These are phyloP conservation scores for Mesorhabditis spiculigera DNA, from an alignment of 2,888 invertebrate species.

Conservation along the genomic window DNA sequence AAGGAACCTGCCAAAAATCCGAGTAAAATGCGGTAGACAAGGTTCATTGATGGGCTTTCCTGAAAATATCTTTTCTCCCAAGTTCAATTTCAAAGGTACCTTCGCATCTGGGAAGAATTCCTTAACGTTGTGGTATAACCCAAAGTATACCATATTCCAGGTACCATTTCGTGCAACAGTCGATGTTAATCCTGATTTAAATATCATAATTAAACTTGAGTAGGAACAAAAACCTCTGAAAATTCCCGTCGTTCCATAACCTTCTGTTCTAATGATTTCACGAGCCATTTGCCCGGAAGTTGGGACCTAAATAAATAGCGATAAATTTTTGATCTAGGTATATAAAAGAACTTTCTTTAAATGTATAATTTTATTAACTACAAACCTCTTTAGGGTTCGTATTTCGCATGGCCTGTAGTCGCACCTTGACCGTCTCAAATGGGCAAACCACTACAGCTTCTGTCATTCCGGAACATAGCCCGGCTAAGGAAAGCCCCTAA, in stretches of 20 bases:
- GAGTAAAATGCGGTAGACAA: conserved; percentile 66
- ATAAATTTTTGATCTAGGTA: not conserved
- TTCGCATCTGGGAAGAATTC: conserved; percentile 62
- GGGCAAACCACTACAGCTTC: conserved; percentile 87
- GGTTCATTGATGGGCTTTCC: conserved; percentile 32
- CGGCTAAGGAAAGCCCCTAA: conserved; percentile 73
- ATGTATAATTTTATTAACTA: conserved; percentile 75
- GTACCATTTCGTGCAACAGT: conserved; percentile 83
- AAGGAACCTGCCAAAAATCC: conserved; percentile 83
- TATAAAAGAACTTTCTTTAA: conserved; percentile 71
- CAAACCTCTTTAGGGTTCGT: conserved; percentile 70
- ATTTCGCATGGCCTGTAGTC: conserved; percentile 32
- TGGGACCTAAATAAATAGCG: conserved; percentile 53
- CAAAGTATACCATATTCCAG: conserved; percentile 89
- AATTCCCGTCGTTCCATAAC: conserved; percentile 76
- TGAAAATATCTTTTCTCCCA: not conserved
- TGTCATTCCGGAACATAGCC: conserved; percentile 77
- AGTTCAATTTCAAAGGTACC: conserved; percentile 27
- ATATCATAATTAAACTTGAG: not conserved
- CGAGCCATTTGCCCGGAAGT: conserved; percentile 77
- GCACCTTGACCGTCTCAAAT: conserved; percentile 87
- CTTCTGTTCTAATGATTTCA: conserved; percentile 72
- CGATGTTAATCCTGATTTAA: conserved; percentile 73
- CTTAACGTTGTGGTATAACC: conserved; percentile 87
- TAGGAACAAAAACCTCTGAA: conserved; percentile 70